Evolutionary conservation across 30 jellyfish, hydroid and myxozoan genomes (phyloP), one percentile per base, ranked within the genome.

Genomic region (Catostylus mosaicus): DNA sequence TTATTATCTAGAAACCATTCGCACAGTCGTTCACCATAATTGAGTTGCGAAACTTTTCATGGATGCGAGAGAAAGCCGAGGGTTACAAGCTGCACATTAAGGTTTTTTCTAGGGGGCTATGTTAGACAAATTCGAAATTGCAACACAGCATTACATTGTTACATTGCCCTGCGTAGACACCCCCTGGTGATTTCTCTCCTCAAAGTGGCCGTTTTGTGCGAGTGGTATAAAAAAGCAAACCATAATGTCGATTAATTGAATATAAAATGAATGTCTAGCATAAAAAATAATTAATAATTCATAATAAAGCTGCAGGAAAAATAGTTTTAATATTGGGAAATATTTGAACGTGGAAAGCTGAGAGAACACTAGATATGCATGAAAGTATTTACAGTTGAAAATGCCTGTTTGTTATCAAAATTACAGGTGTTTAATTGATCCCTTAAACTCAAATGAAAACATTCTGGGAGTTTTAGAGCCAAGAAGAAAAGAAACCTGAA

Each of bases 171-270:
- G 20, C 14, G 20, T 6, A 59, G 7, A 6, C 19, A 5, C 71
- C 26, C 38, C 38, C 71, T 59, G 12, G 0, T 19, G n/a, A n/a
- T 2, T 3, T 19, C 6, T 7, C 20, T 7, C 26, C 71, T 22
- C 16, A 9, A 2, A 16, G 26, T 3, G 24, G 38, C 32, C 38
- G 71, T 24, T 59, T 59, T 59, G 37, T n/a, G 12, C 37, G 71
- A 59, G 26, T 22, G 11, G 1, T 59, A 18, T 59, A 22, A 6
- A n/a, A 14, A 37, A 59, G 26, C 6, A 7, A 59, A 59, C 71
- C 71, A 59, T 1, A 24, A 59, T 59, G 24, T 59, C 71, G 7
- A 4, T 37, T 59, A 59, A 59, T 59, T 59, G 32, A 59, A 59
- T 59, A 59, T 59, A 59, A 59, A 59, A 27, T 37, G 71, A 59